phyloP scores from a whole-genome alignment of 2,113 vertebrate genomes.

The Cephalopterus ornatus region DNA sequence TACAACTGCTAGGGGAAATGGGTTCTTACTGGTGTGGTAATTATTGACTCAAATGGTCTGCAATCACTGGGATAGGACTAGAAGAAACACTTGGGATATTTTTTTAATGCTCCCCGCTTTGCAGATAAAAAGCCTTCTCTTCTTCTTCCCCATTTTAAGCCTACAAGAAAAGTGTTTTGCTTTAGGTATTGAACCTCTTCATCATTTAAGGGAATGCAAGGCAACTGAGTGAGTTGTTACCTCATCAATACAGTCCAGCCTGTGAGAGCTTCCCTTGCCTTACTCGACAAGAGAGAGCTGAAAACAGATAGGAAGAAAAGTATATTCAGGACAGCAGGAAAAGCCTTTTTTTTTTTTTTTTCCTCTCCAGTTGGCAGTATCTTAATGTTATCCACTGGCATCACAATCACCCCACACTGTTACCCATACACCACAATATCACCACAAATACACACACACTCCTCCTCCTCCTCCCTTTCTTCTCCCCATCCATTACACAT shows the following conservation, averaged over 20 bases:
- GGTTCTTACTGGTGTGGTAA: neutral
- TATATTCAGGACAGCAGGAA: neutral
- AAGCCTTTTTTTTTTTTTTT: neutral
- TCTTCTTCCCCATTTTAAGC: neutral
- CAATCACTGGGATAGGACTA: neutral
- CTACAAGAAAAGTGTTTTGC: neutral
- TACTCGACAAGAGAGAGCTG: neutral
- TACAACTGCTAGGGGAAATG: neutral
- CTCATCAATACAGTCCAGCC: neutral
- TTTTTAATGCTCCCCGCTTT: neutral
- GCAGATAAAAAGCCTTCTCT: neutral
- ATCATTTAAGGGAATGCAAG: constrained; percentile 36
- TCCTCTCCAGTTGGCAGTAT: neutral
- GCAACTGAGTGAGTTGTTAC: neutral
- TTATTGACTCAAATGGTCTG: neutral
- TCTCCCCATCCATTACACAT: constrained; percentile 27
- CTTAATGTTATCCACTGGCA: neutral
- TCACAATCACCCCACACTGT: neutral
- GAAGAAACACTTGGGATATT: neutral
- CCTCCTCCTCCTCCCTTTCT: neutral
- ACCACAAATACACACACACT: neutral
- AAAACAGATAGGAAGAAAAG: neutral
- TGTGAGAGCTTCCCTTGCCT: neutral
- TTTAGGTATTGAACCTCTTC: constrained; percentile 27
- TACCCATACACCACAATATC: neutral